These are phyloP conservation scores for Pontoporia blainvillei DNA, from an alignment of 2,113 vertebrate genomes.

Conservation along the genomic window DNA sequence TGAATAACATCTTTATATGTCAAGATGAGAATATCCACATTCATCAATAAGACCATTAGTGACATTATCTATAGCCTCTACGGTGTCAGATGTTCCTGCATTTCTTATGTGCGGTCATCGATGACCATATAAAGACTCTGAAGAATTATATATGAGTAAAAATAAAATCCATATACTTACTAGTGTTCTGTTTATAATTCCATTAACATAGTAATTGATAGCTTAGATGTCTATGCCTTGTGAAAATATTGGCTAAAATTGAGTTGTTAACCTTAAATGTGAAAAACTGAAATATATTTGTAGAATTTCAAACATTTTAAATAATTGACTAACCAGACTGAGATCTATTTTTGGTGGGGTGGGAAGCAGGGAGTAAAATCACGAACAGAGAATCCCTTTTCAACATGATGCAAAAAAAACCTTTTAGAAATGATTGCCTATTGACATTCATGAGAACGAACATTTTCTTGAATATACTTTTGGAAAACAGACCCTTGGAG, in stretches of 20 bases:
- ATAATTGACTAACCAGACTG: neutral
- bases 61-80: neutral
- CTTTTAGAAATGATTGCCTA: neutral
- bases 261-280: neutral
- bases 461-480: slow-evolving; percentile 2
- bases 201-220: neutral
- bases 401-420: neutral
- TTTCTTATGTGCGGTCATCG: neutral
- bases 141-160: neutral
- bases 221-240: neutral
- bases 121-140: neutral
- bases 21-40: neutral
- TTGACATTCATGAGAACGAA: neutral
- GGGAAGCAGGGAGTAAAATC: neutral
- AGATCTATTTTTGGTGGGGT: neutral
- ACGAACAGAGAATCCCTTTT: neutral
- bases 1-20: neutral
- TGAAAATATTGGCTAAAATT: neutral
- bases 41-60: neutral
- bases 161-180: neutral
- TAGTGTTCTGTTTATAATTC: slow-evolving; percentile 9
- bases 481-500: neutral
- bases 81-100: neutral
- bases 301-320: neutral
- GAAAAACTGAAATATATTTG: neutral